A percentile compares a stretch with the other conserved stretches of the same genome.
These are phyloP conservation scores for Hapalemur alaotrensis DNA, from an alignment of 2,797 vertebrate genomes.

Conservation along the genomic window DNA sequence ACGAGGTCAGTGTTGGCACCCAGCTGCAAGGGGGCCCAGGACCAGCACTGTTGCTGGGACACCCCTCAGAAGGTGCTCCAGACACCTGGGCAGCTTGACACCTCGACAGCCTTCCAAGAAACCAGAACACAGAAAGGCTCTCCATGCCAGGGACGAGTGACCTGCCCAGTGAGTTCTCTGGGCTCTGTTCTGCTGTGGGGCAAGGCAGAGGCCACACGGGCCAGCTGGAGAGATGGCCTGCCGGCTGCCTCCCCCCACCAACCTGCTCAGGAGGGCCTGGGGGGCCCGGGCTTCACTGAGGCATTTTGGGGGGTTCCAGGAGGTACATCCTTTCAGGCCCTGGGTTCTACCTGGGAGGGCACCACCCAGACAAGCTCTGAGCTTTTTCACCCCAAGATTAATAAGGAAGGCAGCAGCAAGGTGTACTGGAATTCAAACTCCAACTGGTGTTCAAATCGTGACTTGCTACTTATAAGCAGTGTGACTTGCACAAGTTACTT, in stretches of 20 bases:
- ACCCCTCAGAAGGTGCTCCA: neutral
- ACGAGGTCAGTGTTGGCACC: neutral
- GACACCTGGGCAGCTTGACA: neutral
- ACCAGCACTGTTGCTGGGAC: neutral
- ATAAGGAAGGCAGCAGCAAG: neutral
- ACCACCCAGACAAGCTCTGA: neutral
- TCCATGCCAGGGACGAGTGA: neutral
- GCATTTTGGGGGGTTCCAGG: neutral
- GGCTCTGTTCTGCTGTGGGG: neutral
- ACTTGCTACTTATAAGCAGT: neutral
- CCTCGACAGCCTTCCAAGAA: neutral
- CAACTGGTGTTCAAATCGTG: neutral
- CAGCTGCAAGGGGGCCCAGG: neutral
- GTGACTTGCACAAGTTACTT: neutral
- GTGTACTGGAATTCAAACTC: neutral
- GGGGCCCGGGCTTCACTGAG: neutral
- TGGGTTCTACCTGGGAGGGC: neutral
- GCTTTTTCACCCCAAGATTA: neutral
- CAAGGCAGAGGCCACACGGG: neutral
- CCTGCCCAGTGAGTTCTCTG: neutral
- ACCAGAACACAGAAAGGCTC: neutral
- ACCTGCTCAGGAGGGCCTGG: neutral
- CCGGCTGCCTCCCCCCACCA: no score
- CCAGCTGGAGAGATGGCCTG: neutral
- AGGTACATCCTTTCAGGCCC: neutral